These are phyloP conservation scores for Rhinoptilus africanus DNA, from an alignment of 2,113 vertebrate species.

Conservation along the genomic window DNA sequence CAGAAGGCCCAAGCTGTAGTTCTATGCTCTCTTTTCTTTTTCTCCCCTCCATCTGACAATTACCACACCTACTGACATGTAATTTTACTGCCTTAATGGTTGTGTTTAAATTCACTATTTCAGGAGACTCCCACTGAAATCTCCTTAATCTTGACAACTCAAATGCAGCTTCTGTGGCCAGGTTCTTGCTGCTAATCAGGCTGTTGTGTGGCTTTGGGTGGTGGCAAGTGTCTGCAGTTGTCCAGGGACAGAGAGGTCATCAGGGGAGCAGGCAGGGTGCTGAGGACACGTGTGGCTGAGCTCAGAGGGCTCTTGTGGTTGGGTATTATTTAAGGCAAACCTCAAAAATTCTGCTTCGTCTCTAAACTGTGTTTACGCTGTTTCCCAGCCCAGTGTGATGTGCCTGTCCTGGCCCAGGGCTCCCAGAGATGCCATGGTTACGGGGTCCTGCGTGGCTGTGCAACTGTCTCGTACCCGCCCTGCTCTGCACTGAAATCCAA, in stretches of 20 bases:
- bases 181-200: not conserved
- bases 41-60: not conserved
- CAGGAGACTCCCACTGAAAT: not conserved
- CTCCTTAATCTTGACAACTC: not conserved
- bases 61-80: not conserved
- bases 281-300: accelerated
- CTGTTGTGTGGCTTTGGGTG: not conserved
- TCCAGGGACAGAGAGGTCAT: accelerated
- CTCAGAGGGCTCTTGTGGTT: not conserved
- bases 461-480: accelerated
- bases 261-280: accelerated
- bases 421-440: not conserved
- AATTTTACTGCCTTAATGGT: not conserved
- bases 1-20: not conserved
- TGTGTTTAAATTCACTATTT: not conserved
- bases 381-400: not conserved
- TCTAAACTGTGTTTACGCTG: not conserved
- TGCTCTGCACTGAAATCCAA: not conserved
- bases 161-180: not conserved
- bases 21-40: not conserved
- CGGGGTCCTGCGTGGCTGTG: not conserved
- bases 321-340: not conserved
- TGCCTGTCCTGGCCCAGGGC: not conserved
- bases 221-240: not conserved
- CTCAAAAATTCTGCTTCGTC: not conserved